phyloP scores from a whole-genome alignment of 2,888 invertebrate species.

The Dichetophora obliterata region DNA sequence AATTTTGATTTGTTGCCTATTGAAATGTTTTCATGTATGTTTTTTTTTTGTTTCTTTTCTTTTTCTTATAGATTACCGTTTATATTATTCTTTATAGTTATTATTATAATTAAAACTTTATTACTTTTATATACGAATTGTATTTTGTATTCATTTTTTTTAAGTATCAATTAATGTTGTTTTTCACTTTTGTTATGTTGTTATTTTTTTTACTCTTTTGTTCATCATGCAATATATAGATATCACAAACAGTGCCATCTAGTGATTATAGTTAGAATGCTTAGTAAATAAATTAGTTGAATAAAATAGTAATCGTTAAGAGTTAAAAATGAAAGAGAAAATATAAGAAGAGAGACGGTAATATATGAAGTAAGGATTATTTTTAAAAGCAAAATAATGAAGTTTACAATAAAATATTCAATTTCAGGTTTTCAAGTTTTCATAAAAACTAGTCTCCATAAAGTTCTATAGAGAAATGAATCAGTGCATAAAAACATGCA shows the following conservation, averaged over 20 bases:
- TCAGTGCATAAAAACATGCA: no score
- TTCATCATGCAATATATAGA: neutral
- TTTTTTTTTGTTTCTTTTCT: constrained; percentile 42
- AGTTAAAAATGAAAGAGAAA: neutral
- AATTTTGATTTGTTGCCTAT: constrained; percentile 36
- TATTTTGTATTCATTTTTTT: neutral
- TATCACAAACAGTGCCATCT: constrained; percentile 27
- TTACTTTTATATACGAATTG: neutral
- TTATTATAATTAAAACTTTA: neutral
- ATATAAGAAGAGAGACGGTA: no score
- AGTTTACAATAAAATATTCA: no score
- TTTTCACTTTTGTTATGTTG: neutral
- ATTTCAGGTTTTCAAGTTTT: no score
- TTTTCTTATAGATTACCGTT: constrained; percentile 45
- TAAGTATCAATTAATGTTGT: neutral
- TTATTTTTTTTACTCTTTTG: neutral
- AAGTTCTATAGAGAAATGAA: no score
- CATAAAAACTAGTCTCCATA: no score
- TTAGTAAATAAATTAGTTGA: constrained; percentile 23
- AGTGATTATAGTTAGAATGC: constrained; percentile 25
- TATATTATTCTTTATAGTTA: constrained; percentile 8
- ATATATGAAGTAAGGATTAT: no score
- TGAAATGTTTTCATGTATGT: constrained; percentile 33
- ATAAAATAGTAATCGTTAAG: neutral
- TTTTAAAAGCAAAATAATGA: no score